These are phyloP conservation scores for Poecilia wingei DNA, from an alignment of 2,797 vertebrate genomes.

Conservation along the genomic window DNA sequence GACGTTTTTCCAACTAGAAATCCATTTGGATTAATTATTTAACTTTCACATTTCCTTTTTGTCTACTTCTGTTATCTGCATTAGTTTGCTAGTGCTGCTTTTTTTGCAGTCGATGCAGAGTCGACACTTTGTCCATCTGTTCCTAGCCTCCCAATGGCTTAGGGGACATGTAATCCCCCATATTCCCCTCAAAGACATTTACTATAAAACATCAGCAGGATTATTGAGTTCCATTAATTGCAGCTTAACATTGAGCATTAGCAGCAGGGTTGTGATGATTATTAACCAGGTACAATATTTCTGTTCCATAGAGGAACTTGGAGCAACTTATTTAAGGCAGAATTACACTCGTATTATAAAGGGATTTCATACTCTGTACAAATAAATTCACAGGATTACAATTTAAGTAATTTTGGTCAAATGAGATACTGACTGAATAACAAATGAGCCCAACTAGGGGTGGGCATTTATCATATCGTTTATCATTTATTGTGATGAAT, in stretches of 20 bases:
- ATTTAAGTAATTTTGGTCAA: not conserved
- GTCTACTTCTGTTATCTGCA: not conserved
- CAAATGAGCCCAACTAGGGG: not conserved
- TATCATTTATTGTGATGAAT: too few relatives aligned
- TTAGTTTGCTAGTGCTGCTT: constrained; percentile 17
- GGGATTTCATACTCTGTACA: not conserved
- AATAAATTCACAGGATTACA: not conserved
- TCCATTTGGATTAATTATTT: not conserved
- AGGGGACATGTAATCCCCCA: constrained; percentile 28
- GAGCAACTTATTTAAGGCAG: not conserved
- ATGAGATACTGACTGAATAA: not conserved
- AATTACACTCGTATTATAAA: not conserved
- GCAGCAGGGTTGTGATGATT: constrained; percentile 15
- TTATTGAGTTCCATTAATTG: constrained; percentile 37
- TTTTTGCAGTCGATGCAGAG: constrained; percentile 35
- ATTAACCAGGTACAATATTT: not conserved
- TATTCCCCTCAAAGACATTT: constrained; percentile 16
- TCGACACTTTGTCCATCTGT: constrained; percentile 50
- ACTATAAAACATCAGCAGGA: constrained; percentile 33
- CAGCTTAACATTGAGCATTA: constrained; percentile 36
- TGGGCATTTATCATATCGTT: too few relatives aligned
- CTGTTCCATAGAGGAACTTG: constrained; percentile 8
- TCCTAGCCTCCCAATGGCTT: constrained; percentile 23
- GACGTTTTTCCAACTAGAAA: not conserved
- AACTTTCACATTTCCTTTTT: not conserved